Conservation (phyloP, 1,140 invertebrate species). For the Tetramorium alpestre region DNA sequence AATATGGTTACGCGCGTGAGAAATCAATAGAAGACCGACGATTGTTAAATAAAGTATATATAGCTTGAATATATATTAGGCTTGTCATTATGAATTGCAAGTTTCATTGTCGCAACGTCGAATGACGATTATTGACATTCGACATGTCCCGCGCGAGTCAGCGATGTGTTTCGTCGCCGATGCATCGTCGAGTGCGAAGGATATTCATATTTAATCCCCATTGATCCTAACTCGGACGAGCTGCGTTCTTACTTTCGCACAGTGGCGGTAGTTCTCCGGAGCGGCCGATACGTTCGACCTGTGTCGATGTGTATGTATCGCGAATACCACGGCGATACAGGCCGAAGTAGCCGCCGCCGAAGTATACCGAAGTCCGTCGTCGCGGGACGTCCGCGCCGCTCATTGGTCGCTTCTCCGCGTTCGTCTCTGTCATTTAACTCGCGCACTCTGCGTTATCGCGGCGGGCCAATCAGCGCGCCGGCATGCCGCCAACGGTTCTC, state of each 20-base stretch:
- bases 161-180: not conserved
- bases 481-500: slow-evolving; percentile 44
- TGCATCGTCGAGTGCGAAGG: not conserved
- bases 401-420: slow-evolving; percentile 43
- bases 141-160: not conserved
- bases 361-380: slow-evolving; percentile 19
- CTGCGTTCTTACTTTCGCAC: not conserved
- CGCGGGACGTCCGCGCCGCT: not conserved
- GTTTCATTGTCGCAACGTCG: not conserved
- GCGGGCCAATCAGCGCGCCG: slow-evolving; percentile 35
- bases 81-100: too few relatives aligned
- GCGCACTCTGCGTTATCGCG: slow-evolving; percentile 2
- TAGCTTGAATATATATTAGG: not conserved
- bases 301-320: not conserved
- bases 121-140: not conserved
- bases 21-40: not conserved
- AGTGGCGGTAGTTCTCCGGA: not conserved
- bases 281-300: not conserved
- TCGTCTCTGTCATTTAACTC: slow-evolving; percentile 16
- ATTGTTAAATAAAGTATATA: not conserved
- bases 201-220: slow-evolving; percentile 54
- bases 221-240: not conserved
- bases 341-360: not conserved
- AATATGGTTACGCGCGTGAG: not conserved
- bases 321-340: not conserved